These are phyloP conservation scores for Gibbula magus DNA, from an alignment of 2,888 invertebrate species.

Conservation along the genomic window DNA sequence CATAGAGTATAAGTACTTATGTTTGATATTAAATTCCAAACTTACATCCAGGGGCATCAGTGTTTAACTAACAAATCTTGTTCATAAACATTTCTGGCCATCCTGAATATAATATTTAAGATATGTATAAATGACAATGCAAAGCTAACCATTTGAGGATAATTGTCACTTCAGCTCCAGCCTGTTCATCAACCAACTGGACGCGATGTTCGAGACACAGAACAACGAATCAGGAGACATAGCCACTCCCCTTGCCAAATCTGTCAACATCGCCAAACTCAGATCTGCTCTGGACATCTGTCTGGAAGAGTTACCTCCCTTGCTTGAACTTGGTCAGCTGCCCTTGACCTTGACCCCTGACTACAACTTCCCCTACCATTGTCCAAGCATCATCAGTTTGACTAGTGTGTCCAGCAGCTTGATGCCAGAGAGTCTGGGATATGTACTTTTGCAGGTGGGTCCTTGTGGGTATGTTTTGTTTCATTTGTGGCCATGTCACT, in stretches of 20 bases:
- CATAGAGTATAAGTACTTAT: no score
- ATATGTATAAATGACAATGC: no score
- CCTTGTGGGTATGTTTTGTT: neutral
- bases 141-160: no score
- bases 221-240: conserved; percentile 67
- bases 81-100: no score
- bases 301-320: conserved; percentile 67
- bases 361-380: conserved; percentile 71
- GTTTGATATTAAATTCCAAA: no score
- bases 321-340: conserved; percentile 67
- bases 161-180: conserved; percentile 51
- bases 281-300: conserved; percentile 70
- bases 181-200: conserved; percentile 62
- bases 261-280: conserved; percentile 57
- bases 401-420: conserved; percentile 62
- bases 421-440: conserved; percentile 72
- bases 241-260: conserved; percentile 27
- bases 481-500: neutral
- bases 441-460: conserved; percentile 70
- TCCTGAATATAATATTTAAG: no score
- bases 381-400: conserved; percentile 69
- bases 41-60: no score
- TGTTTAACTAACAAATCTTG: no score
- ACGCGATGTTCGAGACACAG: conserved; percentile 70
- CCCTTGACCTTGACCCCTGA: conserved; percentile 47